Evolutionary conservation across 2,113 vertebrate genomes (phyloP), one percentile per base, ranked within the genome.

Genomic region (Prionailurus viverrinus): DNA sequence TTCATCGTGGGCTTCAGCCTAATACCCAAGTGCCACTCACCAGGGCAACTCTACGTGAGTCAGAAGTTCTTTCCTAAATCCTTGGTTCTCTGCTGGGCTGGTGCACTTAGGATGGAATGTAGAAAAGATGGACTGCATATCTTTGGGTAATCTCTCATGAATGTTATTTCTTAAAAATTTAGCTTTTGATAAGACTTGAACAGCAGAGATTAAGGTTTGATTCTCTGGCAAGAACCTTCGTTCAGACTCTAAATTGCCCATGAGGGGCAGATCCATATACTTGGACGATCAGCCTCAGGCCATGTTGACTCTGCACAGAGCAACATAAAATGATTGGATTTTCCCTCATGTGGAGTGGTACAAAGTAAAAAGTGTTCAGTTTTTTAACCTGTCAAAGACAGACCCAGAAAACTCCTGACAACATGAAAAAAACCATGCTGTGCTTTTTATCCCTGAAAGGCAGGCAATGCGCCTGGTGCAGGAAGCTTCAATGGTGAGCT

Each of bases 21-120:
- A 53, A 65, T 16, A 31, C 27, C 7, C 48, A 25, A 5, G 21
- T 36, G 16, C 2, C 5, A 7, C 25, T 65, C 31, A 39, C 21
- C 18, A 7, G 7, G 12, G 14, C 18, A 53, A 5, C 65, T 39
- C 7, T 3, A 0, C 10, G 12, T 11, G 3, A 14, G 45, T 25
- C 5, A 14, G 18, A 12, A 53, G 0, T 18, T 73, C 68, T 18
- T 36, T 33, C 53, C 86, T 82, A 63, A 21, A 14, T 65, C 25
- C 33, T 55, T 10, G 21, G 58, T n/a, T 48, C 1, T 33, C 13
- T 5, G 36, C 36, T 21, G 21, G 68, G 13, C 45, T 15, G n/a
- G 65, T 45, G 19, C n/a, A 13, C 10, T 27, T n/a, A 48, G 10
- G 29, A 19, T 3, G 4, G 53, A 19, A 10, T 31, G 21, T 48